phyloP scores from a whole-genome alignment of 2,113 vertebrate species.

The Xiphophorus hellerii region DNA sequence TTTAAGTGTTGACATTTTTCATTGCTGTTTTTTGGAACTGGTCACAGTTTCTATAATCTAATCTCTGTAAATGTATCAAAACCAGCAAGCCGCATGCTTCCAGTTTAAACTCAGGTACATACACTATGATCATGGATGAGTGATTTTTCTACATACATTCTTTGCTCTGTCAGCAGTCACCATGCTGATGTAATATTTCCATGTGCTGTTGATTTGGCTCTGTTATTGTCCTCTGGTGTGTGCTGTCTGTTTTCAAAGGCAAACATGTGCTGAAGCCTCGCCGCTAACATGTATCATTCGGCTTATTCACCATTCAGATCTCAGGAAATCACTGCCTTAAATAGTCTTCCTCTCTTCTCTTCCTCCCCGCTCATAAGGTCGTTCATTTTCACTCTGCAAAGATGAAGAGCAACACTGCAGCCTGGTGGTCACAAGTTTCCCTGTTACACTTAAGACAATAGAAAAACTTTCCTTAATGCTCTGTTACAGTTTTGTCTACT shows the following conservation, averaged over 20 bases:
- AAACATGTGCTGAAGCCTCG: conserved; percentile 30
- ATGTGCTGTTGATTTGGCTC: conserved; percentile 36
- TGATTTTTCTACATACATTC: not conserved
- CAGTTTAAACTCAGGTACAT: conserved; percentile 32
- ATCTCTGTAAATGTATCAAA: not conserved
- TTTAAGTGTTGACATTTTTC: too few relatives aligned
- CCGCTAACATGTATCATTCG: conserved; percentile 28
- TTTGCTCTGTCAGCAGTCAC: conserved; percentile 32
- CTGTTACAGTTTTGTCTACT: not conserved
- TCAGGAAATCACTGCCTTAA: conserved; percentile 35
- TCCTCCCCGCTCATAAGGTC: not conserved
- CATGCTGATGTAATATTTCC: not conserved
- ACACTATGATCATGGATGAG: not conserved
- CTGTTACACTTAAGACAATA: not conserved
- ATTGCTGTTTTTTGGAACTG: not conserved
- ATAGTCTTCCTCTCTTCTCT: not conserved
- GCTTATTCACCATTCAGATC: conserved; percentile 50
- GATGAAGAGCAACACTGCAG: conserved; percentile 66
- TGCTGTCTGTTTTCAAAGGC: conserved; percentile 38
- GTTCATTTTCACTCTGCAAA: not conserved
- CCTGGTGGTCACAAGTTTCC: conserved; percentile 52
- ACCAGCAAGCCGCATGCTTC: not conserved
- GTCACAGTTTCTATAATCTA: not conserved
- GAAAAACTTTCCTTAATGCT: not conserved
- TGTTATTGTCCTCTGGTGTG: conserved; percentile 2